Evolutionary conservation across 2,888 invertebrate species (phyloP), one percentile per base, ranked within the genome.

Genomic region (Conchocele bisecta): DNA sequence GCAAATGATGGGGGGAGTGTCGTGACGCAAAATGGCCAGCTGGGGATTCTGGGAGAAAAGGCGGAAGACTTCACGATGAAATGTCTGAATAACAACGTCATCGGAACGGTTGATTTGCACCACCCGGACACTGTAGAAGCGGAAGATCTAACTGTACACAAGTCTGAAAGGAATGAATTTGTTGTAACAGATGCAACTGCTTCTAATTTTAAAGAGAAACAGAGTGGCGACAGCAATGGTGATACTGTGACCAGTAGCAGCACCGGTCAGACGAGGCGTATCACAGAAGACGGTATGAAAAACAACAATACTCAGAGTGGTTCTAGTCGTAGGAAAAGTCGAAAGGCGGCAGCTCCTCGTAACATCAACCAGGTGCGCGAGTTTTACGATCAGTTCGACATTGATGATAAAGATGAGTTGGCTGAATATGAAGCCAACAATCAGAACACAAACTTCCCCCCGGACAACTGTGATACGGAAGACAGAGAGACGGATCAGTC

Each of bases 281-380:
- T 28, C 35, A 46, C 22, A 3, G 28, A 35, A 15, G 50, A 24
- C 17, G 28, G 13, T 17, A 20, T n/a, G 7, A 54, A 41, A 35
- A 42, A 58, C 13, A 28, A 42, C 11, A 33, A 11, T 22, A 28
- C 51, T 20, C 41, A 29, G 2, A n/a, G 29, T 22, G 60, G 67
- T 24, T 65, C 75, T 60, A 66, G 70, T 60, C 67, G 81, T 59
- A 67, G 81, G 63, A 83, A 79, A 53, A 80, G 74, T 48, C 63
- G 84, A 41, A 84, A 84, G 75, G 69, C 95, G 90, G 95, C 95
- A 91, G 94, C 95, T 85, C 96, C 96, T 0, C 92, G 95, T 84
- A 95, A 95, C 90, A 94, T 95, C 63, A 83, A 78, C 54, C 81
- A 85, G 42, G 77, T 82, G 42, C 68, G 81, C 17, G 75, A 80